A percentile compares a stretch with the other conserved stretches of the same genome.
phyloP scores from a whole-genome alignment of 2,113 vertebrate species.

The Atractosteus spatula region DNA sequence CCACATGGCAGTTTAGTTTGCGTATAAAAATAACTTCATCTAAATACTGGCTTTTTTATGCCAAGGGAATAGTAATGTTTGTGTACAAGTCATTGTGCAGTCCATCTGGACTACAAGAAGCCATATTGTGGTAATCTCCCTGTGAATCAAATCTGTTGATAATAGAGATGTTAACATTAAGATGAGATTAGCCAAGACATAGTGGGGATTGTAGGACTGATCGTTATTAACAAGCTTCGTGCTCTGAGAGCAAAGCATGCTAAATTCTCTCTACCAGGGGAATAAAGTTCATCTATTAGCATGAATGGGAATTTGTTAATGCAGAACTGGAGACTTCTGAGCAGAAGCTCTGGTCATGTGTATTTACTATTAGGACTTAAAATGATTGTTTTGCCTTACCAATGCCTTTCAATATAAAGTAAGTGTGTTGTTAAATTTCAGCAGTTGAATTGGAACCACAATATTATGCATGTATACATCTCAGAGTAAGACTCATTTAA shows the following conservation, averaged over 20 bases:
- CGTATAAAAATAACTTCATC: too few relatives aligned
- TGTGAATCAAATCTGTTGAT: conserved; percentile 67
- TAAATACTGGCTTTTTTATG: not conserved
- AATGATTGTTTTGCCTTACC: not conserved
- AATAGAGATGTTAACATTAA: conserved; percentile 78
- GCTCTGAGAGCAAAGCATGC: conserved; percentile 48
- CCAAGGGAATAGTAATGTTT: conserved; percentile 13
- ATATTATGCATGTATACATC: too few relatives aligned
- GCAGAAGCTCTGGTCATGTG: not conserved
- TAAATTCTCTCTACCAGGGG: conserved; percentile 48
- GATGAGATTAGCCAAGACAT: conserved; percentile 70
- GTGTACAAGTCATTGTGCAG: conserved; percentile 9
- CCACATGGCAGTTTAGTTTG: too few relatives aligned
- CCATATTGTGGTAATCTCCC: conserved; percentile 68
- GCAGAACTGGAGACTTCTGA: not conserved
- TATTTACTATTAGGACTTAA: not conserved
- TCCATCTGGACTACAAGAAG: conserved; percentile 40
- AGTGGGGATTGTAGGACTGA: conserved; percentile 45
- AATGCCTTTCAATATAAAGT: conserved; percentile 6
- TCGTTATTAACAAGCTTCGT: conserved; percentile 63
- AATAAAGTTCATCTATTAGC: conserved; percentile 34
- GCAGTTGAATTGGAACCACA: not conserved
- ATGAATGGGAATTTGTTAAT: conserved; percentile 11
- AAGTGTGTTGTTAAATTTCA: not conserved
- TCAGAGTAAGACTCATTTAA: too few relatives aligned